Conservation (phyloP, 2,113 vertebrate species). For the Noturus placidus region DNA sequence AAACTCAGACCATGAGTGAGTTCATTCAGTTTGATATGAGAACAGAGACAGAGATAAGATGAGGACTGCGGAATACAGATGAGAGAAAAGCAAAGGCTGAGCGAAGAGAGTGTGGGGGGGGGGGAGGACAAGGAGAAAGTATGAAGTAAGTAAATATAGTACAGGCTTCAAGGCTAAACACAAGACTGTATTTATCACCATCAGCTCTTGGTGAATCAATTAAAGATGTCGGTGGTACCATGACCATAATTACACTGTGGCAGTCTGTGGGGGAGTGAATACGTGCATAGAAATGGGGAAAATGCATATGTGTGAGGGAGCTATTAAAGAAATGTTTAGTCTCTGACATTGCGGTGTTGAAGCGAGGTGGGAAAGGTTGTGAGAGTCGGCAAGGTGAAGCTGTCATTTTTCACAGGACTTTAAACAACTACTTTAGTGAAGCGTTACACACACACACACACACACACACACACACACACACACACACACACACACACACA, state of each 20-base stretch:
- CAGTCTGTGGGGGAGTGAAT: conserved; percentile 8
- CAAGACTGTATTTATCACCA: conserved; percentile 23
- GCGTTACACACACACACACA: neutral
- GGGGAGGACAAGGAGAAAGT: neutral
- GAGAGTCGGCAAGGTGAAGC: conserved; percentile 27
- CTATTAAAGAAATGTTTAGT: conserved; percentile 39
- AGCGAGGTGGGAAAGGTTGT: conserved; percentile 14
- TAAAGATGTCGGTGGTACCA: conserved; percentile 59
- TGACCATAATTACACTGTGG: conserved; percentile 57
- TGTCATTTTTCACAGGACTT: conserved; percentile 38
- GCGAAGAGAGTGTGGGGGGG: neutral
- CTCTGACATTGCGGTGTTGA: conserved; percentile 27
- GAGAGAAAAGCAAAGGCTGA: neutral
- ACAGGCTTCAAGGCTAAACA: conserved; percentile 6
- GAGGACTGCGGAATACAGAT: neutral
- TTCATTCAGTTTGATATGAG: conserved; percentile 21
- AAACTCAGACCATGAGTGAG: conserved; percentile 41
- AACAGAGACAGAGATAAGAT: conserved; percentile 1
- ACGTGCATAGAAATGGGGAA: neutral
- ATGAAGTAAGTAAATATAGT: neutral
- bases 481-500: conserved; percentile 6
- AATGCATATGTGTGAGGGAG: neutral
- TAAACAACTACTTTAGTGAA: conserved; percentile 10
- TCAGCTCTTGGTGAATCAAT: conserved; percentile 64
- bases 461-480: conserved; percentile 8